Evolutionary conservation across 1,140 invertebrate species (phyloP).

Genomic region (Penaeus japonicus): DNA sequence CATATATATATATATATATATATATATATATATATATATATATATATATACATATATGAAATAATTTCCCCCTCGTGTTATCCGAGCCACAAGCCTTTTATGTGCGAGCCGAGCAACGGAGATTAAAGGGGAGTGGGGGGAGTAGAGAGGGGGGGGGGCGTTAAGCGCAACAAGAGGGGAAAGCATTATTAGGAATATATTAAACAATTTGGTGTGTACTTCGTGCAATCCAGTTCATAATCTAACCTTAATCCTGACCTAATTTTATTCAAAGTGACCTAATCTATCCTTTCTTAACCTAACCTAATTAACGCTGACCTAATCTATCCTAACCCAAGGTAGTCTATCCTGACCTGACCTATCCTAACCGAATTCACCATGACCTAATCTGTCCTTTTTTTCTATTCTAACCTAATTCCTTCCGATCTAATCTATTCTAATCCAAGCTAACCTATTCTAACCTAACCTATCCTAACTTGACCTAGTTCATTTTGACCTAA

Average conservation of each 20-base stretch:
- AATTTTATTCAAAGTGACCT: neutral
- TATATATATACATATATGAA: too few species aligned
- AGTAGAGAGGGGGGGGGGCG: too few species aligned
- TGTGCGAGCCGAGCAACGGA: too few species aligned
- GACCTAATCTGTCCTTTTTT: neutral
- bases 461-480: neutral
- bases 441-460: neutral
- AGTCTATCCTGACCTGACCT: neutral
- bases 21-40: too few species aligned
- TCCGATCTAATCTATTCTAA: neutral
- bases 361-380: neutral
- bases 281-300: neutral
- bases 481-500: neutral
- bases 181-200: too few species aligned
- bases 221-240: too few species aligned
- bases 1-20: too few species aligned
- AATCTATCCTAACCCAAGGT: neutral
- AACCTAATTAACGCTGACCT: neutral
- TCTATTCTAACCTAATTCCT: neutral
- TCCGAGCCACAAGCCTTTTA: too few species aligned
- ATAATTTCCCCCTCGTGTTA: too few species aligned
- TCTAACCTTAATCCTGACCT: neutral
- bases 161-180: too few species aligned
- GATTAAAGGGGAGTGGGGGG: too few species aligned
- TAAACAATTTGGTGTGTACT: too few species aligned